Evolutionary conservation across 1,140 invertebrate species (phyloP).

Genomic region (Leptonema lineaticorne): DNA sequence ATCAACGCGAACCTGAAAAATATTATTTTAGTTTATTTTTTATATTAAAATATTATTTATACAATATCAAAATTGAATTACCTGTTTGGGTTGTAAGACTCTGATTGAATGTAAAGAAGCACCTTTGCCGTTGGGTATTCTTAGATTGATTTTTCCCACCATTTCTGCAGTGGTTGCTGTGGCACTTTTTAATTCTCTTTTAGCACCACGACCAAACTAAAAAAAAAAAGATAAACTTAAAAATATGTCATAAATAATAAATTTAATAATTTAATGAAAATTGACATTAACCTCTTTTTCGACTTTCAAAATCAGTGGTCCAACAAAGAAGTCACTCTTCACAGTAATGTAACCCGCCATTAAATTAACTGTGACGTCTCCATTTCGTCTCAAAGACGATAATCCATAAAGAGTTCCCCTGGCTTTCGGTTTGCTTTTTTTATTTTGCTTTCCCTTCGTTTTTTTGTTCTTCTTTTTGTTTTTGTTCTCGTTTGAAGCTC

Average conservation of each 20-base stretch:
- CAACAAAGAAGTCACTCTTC: constrained; percentile 76
- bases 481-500: constrained; percentile 34
- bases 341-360: constrained; percentile 77
- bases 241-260: neutral
- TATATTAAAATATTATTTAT: neutral
- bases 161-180: constrained; percentile 83
- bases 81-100: constrained; percentile 82
- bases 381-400: constrained; percentile 70
- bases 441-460: constrained; percentile 52
- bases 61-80: constrained; percentile 46
- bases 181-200: constrained; percentile 76
- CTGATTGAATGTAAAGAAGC: constrained; percentile 79
- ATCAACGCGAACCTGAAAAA: constrained; percentile 72
- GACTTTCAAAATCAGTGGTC: constrained; percentile 74
- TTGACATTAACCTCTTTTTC: constrained; percentile 68
- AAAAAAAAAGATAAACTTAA: constrained; percentile 33
- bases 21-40: neutral
- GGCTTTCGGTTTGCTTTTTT: constrained; percentile 62
- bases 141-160: constrained; percentile 74
- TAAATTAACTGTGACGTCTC: constrained; percentile 76
- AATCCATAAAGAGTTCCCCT: constrained; percentile 77
- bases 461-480: constrained; percentile 44
- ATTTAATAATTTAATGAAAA: neutral
- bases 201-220: constrained; percentile 71
- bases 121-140: constrained; percentile 72